Base-by-base conservation (phyloP, 53 echinoderm and acorn worm genomes). In the Holothuria leucospilota region DNA sequence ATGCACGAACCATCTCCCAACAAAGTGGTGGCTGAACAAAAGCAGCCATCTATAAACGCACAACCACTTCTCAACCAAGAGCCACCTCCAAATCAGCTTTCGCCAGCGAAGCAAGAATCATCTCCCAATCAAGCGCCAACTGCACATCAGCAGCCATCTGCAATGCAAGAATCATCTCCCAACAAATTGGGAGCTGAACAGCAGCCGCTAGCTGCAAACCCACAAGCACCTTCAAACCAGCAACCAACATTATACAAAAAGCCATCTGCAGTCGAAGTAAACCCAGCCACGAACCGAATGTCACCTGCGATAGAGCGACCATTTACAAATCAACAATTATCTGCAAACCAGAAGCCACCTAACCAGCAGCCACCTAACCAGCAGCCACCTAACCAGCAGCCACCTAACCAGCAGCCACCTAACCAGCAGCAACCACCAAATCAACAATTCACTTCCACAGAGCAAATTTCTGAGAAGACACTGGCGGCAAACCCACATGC, bases 281-380 rank as follows among this genome's bases (percentile, higher is more conserved):
- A 53, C 6, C 23, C 23, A 52, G n/a, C 58, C 8, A 25, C 78
- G n/a, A 53, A n/a, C 12, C 21, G n/a, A 6, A n/a, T n/a, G n/a
- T n/a, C n/a, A n/a, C n/a, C n/a, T n/a, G n/a, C n/a, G n/a, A n/a
- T n/a, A n/a, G n/a, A n/a, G n/a, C n/a, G n/a, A n/a, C n/a, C n/a
- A n/a, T n/a, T n/a, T n/a, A n/a, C n/a, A n/a, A 53, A 78, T 5
- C 40, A 40, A 40, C 40, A 63, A 25, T 21, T 63, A 63, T 5
- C 77, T 6, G 77, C 46, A 75, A 75, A 8, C 5, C 77, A 75
- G 26, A n/a, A n/a, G n/a, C n/a, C n/a, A n/a, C n/a, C n/a, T n/a
- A 75, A 8, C 5, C 77, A 75, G 26, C n/a, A n/a, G n/a, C n/a
- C n/a, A n/a, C n/a, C n/a, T n/a, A n/a, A 34, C 34, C 34, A 34